Evolutionary conservation across 2,888 invertebrate species (phyloP).

Genomic region (Galeopsomyia nigrocyanea): DNA sequence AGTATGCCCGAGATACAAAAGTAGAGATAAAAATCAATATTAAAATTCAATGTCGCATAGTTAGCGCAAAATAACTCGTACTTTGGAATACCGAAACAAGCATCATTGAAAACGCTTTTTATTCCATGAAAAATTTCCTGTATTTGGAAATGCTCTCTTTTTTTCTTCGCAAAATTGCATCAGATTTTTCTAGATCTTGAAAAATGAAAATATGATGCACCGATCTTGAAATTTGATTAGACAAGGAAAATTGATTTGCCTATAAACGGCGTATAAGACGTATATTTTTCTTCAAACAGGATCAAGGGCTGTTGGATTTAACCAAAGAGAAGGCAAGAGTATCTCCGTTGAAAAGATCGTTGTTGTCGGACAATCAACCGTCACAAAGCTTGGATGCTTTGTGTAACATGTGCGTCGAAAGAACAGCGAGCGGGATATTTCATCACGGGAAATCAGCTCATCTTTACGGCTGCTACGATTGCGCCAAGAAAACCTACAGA

Average conservation of each 20-base stretch:
- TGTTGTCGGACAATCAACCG: constrained; percentile 2
- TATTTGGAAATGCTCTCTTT: no score
- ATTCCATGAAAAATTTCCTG: background rate
- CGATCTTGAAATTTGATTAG: background rate
- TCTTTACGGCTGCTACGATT: constrained; percentile 80
- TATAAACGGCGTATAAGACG: background rate
- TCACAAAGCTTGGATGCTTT: constrained; percentile 3
- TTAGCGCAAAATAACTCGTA: no score
- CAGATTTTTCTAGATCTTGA: no score
- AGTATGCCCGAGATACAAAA: no score
- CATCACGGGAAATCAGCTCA: constrained; percentile 78
- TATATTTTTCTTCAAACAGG: background rate
- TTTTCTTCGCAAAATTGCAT: no score
- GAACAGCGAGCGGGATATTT: constrained; percentile 73
- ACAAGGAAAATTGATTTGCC: background rate
- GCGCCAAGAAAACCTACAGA: constrained; percentile 78
- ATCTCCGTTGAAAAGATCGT: constrained; percentile 8
- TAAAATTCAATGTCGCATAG: no score
- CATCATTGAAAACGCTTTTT: background rate
- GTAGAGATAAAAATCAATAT: no score
- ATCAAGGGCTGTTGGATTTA: constrained; percentile 1
- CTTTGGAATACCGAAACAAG: no score
- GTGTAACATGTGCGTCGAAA: constrained; percentile 77
- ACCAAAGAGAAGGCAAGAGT: constrained; percentile 30
- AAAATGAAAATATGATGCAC: background rate